Percentiles rank a stretch among this genome's conserved stretches.
Conservation (phyloP, 2,888 invertebrate species). For the Lithophane ornitopus region DNA sequence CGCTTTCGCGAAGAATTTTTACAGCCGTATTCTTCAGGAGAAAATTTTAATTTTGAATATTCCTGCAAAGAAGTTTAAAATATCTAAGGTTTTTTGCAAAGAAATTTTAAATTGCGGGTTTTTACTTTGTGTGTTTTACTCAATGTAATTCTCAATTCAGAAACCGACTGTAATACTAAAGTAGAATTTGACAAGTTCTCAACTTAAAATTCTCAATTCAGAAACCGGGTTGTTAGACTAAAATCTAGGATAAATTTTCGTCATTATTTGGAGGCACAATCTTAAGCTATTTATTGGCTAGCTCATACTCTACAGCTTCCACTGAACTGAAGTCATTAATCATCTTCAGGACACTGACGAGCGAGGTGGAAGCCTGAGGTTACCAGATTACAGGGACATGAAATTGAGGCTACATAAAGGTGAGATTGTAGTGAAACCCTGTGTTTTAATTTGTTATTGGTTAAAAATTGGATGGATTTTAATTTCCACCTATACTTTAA, state of each 20-base stretch:
- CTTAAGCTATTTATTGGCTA: constrained; percentile 14
- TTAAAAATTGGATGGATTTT: not conserved
- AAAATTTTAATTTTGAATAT: too few species aligned
- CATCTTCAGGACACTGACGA: constrained; percentile 53
- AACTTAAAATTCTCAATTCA: not conserved
- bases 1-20: not conserved
- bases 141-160: too few species aligned
- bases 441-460: not conserved
- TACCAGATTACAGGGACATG: constrained; percentile 48
- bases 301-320: constrained; percentile 19
- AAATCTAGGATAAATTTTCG: constrained; percentile 35
- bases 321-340: constrained; percentile 49
- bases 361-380: constrained; percentile 46
- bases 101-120: too few species aligned
- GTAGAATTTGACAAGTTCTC: not conserved
- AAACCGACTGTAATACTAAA: not conserved
- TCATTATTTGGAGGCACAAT: constrained; percentile 14
- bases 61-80: not conserved
- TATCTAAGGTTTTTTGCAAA: not conserved
- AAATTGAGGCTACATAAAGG: constrained; percentile 25
- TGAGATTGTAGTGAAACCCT: not conserved
- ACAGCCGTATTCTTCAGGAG: too few species aligned
- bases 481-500: too few species aligned
- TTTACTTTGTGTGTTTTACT: too few species aligned
- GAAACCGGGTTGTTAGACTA: not conserved